Conservation (phyloP, 2,888 invertebrate species). For the Eurois occulta region DNA sequence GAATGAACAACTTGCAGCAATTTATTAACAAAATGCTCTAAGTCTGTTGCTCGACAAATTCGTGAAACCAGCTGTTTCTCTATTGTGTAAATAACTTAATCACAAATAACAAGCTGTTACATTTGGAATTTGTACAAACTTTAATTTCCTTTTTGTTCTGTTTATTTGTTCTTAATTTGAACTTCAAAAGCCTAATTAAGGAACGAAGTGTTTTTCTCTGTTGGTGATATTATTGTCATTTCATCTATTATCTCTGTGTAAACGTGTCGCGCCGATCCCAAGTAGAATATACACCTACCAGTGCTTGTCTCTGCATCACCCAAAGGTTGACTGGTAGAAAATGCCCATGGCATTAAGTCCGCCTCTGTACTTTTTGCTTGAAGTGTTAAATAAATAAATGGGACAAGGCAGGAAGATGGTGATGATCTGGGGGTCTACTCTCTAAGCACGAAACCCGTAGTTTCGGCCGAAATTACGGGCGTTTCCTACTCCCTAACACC, state of each 20-base stretch:
- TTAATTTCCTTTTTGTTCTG: conserved; percentile 34
- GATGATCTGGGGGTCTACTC: no score
- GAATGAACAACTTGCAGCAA: neutral
- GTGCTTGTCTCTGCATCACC: no score
- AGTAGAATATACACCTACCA: no score
- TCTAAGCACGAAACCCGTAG: no score
- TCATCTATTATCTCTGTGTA: neutral
- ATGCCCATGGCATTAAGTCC: no score
- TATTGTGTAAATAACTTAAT: conserved; percentile 39
- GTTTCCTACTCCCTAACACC: no score
- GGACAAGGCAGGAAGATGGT: no score
- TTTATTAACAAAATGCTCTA: conserved; percentile 11
- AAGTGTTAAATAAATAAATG: no score
- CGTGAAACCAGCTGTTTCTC: conserved; percentile 20
- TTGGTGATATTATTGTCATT: neutral
- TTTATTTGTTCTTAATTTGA: conserved; percentile 37
- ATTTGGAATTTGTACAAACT: conserved; percentile 16
- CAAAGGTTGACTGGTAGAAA: no score
- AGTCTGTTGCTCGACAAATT: conserved; percentile 5
- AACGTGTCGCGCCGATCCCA: no score
- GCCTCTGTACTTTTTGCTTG: no score
- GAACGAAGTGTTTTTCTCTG: neutral
- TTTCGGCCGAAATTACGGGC: no score
- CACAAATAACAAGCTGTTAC: conserved; percentile 26
- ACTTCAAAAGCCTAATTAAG: neutral